These are phyloP conservation scores for Griposia aprilina DNA, from an alignment of 2,888 invertebrate species.

Conservation along the genomic window DNA sequence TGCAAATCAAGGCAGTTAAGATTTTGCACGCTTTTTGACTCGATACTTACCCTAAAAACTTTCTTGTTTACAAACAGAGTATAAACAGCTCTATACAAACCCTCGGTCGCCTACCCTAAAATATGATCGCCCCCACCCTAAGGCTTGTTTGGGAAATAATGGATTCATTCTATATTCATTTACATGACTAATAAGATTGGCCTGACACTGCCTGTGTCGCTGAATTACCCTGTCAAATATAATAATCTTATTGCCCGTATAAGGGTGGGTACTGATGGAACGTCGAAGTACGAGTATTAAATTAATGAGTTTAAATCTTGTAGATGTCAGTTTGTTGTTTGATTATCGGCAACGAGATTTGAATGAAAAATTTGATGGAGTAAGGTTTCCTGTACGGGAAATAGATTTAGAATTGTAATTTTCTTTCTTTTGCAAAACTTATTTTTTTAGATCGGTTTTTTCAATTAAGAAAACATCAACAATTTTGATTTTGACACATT, in stretches of 20 bases:
- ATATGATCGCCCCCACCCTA: slow-evolving; percentile 82
- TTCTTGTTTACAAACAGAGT: slow-evolving; percentile 24
- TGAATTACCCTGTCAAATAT: slow-evolving; percentile 88
- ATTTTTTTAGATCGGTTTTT: neutral
- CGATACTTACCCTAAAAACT: slow-evolving; percentile 8
- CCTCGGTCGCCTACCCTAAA: slow-evolving; percentile 77
- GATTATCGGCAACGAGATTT: slow-evolving; percentile 21
- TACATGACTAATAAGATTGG: slow-evolving; percentile 89
- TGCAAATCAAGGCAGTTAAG: neutral
- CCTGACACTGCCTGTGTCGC: slow-evolving; percentile 82
- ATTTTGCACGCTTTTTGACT: too few relatives aligned
- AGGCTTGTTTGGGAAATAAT: slow-evolving; percentile 89
- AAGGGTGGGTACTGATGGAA: slow-evolving; percentile 68
- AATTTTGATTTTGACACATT: too few relatives aligned
- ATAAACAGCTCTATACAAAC: slow-evolving; percentile 74
- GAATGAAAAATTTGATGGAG: neutral
- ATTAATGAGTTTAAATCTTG: slow-evolving; percentile 53
- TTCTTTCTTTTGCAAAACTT: neutral
- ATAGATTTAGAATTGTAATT: too few relatives aligned
- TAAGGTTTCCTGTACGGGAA: neutral
- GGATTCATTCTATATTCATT: slow-evolving; percentile 90
- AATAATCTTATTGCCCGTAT: slow-evolving; percentile 79
- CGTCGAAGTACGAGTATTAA: slow-evolving; percentile 64
- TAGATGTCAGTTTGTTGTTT: slow-evolving; percentile 28
- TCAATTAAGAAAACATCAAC: neutral